Conservation (phyloP, 2,113 vertebrate species). For the Vidua macroura region DNA sequence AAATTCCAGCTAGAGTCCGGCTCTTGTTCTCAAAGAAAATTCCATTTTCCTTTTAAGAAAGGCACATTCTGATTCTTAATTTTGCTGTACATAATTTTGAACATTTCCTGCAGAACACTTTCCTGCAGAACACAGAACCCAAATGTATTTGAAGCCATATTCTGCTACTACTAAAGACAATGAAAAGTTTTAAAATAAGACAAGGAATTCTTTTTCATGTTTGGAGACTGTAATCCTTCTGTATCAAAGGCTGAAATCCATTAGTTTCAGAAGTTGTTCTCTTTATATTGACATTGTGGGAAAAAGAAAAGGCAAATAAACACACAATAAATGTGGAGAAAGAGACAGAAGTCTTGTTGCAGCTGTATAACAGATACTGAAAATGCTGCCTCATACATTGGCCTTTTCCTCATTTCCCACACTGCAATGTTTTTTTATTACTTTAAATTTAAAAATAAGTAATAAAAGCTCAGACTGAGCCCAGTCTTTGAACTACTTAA, state of each 20-base stretch:
- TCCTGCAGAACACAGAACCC: not conserved
- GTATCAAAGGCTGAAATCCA: not conserved
- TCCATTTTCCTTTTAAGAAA: not conserved
- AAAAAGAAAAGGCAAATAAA: constrained; percentile 26
- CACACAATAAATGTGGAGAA: not conserved
- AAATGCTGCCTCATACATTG: not conserved
- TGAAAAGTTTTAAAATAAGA: not conserved
- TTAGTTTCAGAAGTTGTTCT: not conserved
- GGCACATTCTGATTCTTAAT: not conserved
- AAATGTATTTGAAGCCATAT: not conserved
- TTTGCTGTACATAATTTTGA: not conserved
- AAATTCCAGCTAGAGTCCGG: not conserved
- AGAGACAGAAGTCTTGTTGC: not conserved
- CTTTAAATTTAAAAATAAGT: not conserved
- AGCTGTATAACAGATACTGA: not conserved
- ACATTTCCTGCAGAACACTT: not conserved
- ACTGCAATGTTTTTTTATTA: not conserved
- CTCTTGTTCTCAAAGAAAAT: not conserved
- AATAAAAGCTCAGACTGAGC: not conserved
- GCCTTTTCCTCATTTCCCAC: not conserved
- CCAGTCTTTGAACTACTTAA: not conserved
- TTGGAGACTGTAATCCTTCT: not conserved
- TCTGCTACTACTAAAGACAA: not conserved
- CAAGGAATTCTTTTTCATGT: not conserved
- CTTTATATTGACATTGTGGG: not conserved